Percentiles rank a stretch among this genome's conserved stretches.
Conservation (phyloP, 2,888 invertebrate species). For the Dynastes tityus region DNA sequence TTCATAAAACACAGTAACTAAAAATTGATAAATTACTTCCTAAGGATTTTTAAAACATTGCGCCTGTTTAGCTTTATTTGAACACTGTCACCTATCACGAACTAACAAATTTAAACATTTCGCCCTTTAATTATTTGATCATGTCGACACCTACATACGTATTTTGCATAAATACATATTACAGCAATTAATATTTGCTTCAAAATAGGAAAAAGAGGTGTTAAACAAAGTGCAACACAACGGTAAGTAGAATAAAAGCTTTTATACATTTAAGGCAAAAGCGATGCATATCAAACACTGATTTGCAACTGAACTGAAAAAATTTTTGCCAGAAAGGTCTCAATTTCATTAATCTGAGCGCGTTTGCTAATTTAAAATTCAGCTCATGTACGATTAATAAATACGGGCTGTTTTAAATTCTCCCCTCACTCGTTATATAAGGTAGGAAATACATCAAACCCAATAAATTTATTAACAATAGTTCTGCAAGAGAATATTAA, state of each 20-base stretch:
- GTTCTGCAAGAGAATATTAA: too few species aligned
- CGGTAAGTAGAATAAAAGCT: constrained; percentile 40
- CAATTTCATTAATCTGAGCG: constrained; percentile 9
- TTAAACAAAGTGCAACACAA: constrained; percentile 28
- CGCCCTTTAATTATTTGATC: too few species aligned
- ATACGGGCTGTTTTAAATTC: constrained; percentile 5
- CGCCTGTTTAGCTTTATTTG: too few species aligned
- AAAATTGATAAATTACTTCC: too few species aligned
- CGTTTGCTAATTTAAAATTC: neutral
- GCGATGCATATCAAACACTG: constrained; percentile 35
- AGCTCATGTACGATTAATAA: constrained; percentile 19
- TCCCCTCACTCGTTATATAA: neutral
- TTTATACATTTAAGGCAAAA: constrained; percentile 35
- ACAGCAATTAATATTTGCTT: too few species aligned
- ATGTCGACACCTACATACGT: neutral
- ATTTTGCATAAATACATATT: constrained; percentile 1
- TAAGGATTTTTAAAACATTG: too few species aligned
- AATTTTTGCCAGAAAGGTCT: constrained; percentile 14
- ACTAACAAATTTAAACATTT: too few species aligned
- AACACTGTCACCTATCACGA: too few species aligned
- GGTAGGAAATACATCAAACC: neutral
- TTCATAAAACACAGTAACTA: too few species aligned
- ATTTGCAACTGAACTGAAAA: constrained; percentile 19
- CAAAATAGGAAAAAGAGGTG: constrained; percentile 3
- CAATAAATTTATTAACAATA: too few species aligned